These are phyloP conservation scores for Phycodurus eques DNA, from an alignment of 2,113 vertebrate genomes.

Conservation along the genomic window DNA sequence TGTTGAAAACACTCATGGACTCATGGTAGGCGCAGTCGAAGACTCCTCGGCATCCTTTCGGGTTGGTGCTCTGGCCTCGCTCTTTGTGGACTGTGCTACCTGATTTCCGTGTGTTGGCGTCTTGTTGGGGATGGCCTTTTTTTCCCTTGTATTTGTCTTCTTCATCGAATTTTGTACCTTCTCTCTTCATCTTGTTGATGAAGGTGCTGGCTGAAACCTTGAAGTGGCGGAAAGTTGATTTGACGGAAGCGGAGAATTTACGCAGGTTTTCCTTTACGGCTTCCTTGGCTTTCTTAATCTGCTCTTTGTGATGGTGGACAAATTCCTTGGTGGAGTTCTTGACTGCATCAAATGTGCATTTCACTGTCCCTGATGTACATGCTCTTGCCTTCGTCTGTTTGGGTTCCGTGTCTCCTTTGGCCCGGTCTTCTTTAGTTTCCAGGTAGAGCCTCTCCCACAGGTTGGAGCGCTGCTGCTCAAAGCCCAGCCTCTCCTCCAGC, in stretches of 20 bases:
- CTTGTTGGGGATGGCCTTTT: slow-evolving; percentile 53
- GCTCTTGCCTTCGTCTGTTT: slow-evolving; percentile 78
- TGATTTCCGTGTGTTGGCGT: slow-evolving; percentile 58
- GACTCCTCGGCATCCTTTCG: slow-evolving; percentile 79
- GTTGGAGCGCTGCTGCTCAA: slow-evolving; percentile 94
- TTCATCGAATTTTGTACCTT: slow-evolving; percentile 67
- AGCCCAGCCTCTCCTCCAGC: slow-evolving; percentile 85
- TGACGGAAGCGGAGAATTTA: slow-evolving; percentile 95
- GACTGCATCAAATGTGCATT: slow-evolving; percentile 92
- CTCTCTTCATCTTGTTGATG: slow-evolving; percentile 71
- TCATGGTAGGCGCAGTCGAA: slow-evolving; percentile 87
- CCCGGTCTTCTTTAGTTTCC: slow-evolving; percentile 81
- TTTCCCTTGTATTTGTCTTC: slow-evolving; percentile 53
- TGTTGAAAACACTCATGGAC: slow-evolving; percentile 83
- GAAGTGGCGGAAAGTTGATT: slow-evolving; percentile 90
- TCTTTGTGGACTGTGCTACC: slow-evolving; percentile 51
- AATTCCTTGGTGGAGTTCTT: slow-evolving; percentile 98
- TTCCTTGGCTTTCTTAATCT: slow-evolving; percentile 96
- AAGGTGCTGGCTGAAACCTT: slow-evolving; percentile 86
- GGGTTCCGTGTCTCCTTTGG: slow-evolving; percentile 73
- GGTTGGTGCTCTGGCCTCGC: slow-evolving; percentile 31
- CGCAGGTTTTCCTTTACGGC: slow-evolving; percentile 94
- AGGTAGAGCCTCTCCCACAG: slow-evolving; percentile 94
- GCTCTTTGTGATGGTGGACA: slow-evolving; percentile 96
- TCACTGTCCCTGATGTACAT: slow-evolving; percentile 83